A percentile compares a stretch with the other conserved stretches of the same genome.
phyloP scores from a whole-genome alignment of 1,140 invertebrate genomes.

The Drosophila ogumai region DNA sequence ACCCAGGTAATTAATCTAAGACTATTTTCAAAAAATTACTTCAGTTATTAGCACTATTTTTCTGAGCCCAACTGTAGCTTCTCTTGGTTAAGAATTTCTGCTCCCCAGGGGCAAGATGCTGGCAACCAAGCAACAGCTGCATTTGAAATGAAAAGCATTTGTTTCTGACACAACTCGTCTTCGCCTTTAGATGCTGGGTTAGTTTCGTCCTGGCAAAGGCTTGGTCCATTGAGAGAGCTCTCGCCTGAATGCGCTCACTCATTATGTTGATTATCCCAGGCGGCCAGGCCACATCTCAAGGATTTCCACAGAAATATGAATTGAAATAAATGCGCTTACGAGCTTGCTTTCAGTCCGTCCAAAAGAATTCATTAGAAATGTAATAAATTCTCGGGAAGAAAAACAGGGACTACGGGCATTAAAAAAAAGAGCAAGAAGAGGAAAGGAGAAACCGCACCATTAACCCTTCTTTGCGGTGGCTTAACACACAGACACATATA shows the following conservation, averaged over 20 bases:
- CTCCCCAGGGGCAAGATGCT: conserved; percentile 50
- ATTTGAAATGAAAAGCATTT: conserved; percentile 83
- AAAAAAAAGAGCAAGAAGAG: conserved; percentile 12
- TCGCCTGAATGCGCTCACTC: conserved; percentile 77
- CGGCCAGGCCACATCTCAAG: conserved; percentile 45
- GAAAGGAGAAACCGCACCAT: conserved; percentile 56
- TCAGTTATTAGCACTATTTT: background rate
- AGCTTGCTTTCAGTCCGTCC: conserved; percentile 38
- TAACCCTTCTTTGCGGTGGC: conserved; percentile 77
- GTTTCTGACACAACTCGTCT: conserved; percentile 82
- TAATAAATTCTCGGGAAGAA: conserved; percentile 65
- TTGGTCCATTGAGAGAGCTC: conserved; percentile 66
- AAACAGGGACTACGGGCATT: background rate
- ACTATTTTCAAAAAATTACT: no score
- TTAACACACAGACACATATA: conserved; percentile 42
- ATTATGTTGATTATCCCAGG: conserved; percentile 81
- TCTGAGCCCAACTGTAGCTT: conserved; percentile 7
- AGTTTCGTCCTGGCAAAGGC: conserved; percentile 39
- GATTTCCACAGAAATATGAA: conserved; percentile 72
- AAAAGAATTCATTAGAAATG: conserved; percentile 73
- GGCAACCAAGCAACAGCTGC: conserved; percentile 78
- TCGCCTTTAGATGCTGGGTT: conserved; percentile 48
- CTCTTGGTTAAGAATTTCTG: conserved; percentile 54
- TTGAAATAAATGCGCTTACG: conserved; percentile 82
- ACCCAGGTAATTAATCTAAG: background rate